Evolutionary conservation across 1,140 invertebrate genomes (phyloP), one percentile per base, ranked within the genome.

Genomic region (Lamellibrachia luymesi): DNA sequence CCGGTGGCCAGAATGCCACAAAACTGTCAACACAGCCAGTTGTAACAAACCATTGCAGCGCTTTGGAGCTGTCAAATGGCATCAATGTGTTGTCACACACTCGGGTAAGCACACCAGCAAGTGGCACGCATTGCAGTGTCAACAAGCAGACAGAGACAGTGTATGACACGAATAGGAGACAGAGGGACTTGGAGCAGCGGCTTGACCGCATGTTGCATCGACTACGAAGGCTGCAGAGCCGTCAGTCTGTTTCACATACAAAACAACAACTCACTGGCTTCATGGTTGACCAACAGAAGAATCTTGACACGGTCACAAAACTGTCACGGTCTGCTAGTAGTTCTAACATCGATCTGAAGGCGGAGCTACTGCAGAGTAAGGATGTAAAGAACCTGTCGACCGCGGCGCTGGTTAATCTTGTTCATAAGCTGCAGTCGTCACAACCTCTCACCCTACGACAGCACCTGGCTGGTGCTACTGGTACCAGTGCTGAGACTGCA

Each of bases 221-320:
- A 91, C 96, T 98, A 80, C 96, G 97, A 1, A 98, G 98, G 95
- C 95, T 98, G 8, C 98, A 98, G 95, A 97, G 97, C 0, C 96
- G 97, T 92, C 96, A 97, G 27, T 96, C 98, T 94, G 98, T 98
- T 22, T 97, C 97, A 92, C 98, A 98, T 95, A 97, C 97, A 50
- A 97, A 97, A 92, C 97, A 98, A 93, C 98, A 99, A 95, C 97
- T 98, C 2, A 97, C 97, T 25, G 97, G 97, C 93, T 97, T 98
- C 93, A 96, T 98, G 95, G 97, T 98, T 95, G 96, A 98, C 95
- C 97, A 98, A 90, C 97, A 97, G 93, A 97, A 96, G 95, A 96
- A 95, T 94, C 93, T 96, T 56, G 95, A 96, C 25, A 91, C 93
- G 50, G 93, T 94, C 93, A 80, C 64, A 17, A 80, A 80, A 2